Base-by-base conservation (phyloP, 2,113 vertebrate species). In the Gallinago paraguaiae region DNA sequence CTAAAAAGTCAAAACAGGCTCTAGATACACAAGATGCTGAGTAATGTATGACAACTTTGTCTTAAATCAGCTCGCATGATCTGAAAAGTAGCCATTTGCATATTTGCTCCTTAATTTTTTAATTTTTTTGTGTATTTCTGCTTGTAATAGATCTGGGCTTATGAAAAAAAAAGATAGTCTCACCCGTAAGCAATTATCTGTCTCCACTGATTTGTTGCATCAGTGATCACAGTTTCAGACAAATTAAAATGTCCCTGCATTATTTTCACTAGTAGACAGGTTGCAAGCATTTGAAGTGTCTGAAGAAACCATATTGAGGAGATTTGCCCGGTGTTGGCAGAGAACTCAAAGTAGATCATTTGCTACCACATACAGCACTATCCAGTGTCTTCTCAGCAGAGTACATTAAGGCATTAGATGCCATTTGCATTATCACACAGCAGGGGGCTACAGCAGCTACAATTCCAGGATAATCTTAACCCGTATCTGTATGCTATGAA, bases 351-450 rank as follows among this genome's bases (percentile, higher is more conserved):
- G 51, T 35, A 69, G 64, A 90, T 86, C 30, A 10, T 83, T 94
- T 88, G 63, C 54, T 72, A 86, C 87, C 77, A 94, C 86, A 39
- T 46, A 45, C 19, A 43, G 89, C 87, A 88, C 72, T 90, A 93
- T 51, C 69, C 85, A 60, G 86, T 28, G 81, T 56, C 94, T 78
- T 90, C 59, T 59, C 65, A 41, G 90, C 94, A 43, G 56, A 94
- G 89, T 81, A 86, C 78, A 91, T 94, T 82, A 97, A 96, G 95
- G 95, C 86, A 96, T 92, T 84, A 95, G 97, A 97, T 98, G 98
- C 97, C 96, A 97, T 98, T 98, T 98, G 97, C 98, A 98, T 97
- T 98, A 96, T 96, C 97, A 96, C 98, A 98, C 98, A 98, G 98
- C 98, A 98, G 98, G 98, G 98, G 98, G 98, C 98, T 98, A 98